Evolutionary conservation across 2,797 vertebrate species (phyloP), one percentile per base, ranked within the genome.

Genomic region (Ctenopoma multispine): DNA sequence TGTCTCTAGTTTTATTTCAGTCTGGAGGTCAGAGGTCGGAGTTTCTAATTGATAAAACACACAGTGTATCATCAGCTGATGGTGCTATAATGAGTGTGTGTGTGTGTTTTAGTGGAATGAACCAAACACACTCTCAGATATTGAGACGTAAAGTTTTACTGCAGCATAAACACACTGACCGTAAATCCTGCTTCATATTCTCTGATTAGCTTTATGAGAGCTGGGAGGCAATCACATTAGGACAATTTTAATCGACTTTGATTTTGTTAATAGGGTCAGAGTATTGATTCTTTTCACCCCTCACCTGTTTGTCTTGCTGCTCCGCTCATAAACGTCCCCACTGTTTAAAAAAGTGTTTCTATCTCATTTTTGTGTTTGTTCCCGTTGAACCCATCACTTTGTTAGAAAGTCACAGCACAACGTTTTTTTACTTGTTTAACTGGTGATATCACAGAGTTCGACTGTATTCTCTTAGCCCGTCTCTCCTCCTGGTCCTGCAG

Each of bases 161-260:
- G 84, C 72, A 38, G 78, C 76, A 77, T 82, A 87, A 90, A 91
- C 82, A 80, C 79, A 64, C 69, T 63, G 84, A 63, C 82, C 47
- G 68, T 93, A 92, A 92, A 93, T 89, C 77, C 84, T 64, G 63
- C 60, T 76, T 83, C 83, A 82, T 90, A 77, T 88, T 84, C 71
- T 57, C 74, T 84, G 86, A 87, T 86, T 71, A 89, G 73, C 67
- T 87, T 90, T 86, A 88, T 75, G 85, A 84, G 85, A 76, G 77
- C 86, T 85, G 80, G 79, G 88, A 92, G 85, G 74, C 89, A 92
- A 93, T 94, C 89, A 80, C 86, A 86, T 89, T 92, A 89, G 90
- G 85, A 90, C 83, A 59, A 85, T 83, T 89, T 88, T 89, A 89
- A 92, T 93, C 82, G 75, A 79, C 85, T 91, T 87, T 87, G 89